phyloP scores from a whole-genome alignment of 2,888 invertebrate genomes.

The Bombylius major region DNA sequence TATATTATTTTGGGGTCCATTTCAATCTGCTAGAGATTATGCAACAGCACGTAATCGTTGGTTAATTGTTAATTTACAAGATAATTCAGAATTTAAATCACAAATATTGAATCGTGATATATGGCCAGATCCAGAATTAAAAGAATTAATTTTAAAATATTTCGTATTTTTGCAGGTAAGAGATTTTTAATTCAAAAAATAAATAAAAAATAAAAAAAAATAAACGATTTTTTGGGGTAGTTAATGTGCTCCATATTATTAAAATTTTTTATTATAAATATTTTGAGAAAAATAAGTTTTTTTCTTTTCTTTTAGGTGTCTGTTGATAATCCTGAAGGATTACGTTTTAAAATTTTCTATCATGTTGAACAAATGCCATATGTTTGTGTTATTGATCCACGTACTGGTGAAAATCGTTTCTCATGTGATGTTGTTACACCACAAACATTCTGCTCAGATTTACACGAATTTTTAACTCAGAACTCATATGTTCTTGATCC shows the following conservation, averaged over 20 bases:
- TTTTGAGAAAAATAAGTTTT: too few species aligned
- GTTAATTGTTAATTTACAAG: conserved; percentile 59
- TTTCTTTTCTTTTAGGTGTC: conserved; percentile 18
- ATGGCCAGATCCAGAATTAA: conserved; percentile 50
- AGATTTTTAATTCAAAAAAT: neutral
- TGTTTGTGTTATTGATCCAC: conserved; percentile 52
- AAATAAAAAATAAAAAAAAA: too few species aligned
- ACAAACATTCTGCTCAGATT: conserved; percentile 21
- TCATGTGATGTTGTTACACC: conserved; percentile 23
- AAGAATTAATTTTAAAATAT: conserved; percentile 46
- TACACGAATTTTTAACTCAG: conserved; percentile 6
- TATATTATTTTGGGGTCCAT: conserved; percentile 47
- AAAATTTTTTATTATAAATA: too few species aligned
- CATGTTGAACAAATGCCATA: conserved; percentile 48
- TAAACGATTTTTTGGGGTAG: too few species aligned
- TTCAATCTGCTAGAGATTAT: conserved; percentile 43
- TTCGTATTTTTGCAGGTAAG: conserved; percentile 58
- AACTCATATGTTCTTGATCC: conserved; percentile 2
- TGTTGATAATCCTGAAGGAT: conserved; percentile 43
- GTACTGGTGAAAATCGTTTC: conserved; percentile 48
- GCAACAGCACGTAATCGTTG: conserved; percentile 46
- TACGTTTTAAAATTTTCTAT: conserved; percentile 51
- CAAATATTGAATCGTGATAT: conserved; percentile 58
- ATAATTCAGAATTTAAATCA: conserved; percentile 52
- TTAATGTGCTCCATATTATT: too few species aligned